These are phyloP conservation scores for Alsophila aescularia DNA, from an alignment of 2,888 invertebrate species.

Conservation along the genomic window DNA sequence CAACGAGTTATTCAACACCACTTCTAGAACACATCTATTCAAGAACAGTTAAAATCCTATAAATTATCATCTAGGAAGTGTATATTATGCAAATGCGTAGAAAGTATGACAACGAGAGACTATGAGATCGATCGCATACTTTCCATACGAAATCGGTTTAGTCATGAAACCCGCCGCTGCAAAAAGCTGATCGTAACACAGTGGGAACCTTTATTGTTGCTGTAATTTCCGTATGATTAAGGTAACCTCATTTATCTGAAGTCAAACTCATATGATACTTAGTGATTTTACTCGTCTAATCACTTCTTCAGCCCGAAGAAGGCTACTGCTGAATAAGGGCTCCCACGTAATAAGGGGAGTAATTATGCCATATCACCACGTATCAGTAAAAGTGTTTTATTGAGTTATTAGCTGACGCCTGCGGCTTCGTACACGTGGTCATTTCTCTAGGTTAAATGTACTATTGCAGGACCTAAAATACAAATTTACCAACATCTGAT, in stretches of 20 bases:
- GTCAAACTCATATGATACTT: background rate
- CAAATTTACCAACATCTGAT: no score
- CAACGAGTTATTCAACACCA: background rate
- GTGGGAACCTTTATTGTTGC: background rate
- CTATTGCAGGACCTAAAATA: no score
- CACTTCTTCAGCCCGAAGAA: no score
- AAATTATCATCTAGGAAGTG: slow-evolving; percentile 8
- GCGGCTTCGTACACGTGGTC: no score
- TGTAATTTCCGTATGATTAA: background rate
- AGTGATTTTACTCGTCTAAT: no score
- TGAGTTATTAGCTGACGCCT: no score
- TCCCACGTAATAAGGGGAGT: no score
- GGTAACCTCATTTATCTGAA: background rate
- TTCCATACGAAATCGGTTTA: slow-evolving; percentile 46
- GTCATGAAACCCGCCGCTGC: slow-evolving; percentile 33
- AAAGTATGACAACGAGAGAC: slow-evolving; percentile 40
- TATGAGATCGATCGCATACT: slow-evolving; percentile 39
- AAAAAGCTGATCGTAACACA: background rate
- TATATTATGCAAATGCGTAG: slow-evolving; percentile 27
- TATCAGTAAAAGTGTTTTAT: no score
- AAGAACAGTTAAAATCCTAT: background rate
- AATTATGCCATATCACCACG: no score
- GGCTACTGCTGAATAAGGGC: no score
- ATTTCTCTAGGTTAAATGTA: no score
- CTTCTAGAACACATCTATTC: background rate